These are phyloP conservation scores for Pardalotus punctatus DNA, from an alignment of 2,113 vertebrate genomes.

Conservation along the genomic window DNA sequence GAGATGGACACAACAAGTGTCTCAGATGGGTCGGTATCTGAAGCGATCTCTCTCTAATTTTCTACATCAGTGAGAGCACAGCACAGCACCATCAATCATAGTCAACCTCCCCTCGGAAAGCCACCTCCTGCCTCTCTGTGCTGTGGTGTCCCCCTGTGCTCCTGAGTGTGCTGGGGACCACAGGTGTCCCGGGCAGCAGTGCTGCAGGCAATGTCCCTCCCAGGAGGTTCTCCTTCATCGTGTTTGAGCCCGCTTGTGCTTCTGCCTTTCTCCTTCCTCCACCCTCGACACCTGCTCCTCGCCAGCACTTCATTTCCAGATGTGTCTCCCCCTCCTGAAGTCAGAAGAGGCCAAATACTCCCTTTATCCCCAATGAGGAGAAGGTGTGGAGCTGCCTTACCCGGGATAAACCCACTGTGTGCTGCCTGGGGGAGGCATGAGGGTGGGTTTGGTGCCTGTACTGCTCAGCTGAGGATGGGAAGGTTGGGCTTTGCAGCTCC, in stretches of 20 bases:
- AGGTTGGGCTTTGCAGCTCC: background rate
- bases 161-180: fast-evolving
- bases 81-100: conserved; percentile 30
- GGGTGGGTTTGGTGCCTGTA: background rate
- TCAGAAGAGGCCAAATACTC: background rate
- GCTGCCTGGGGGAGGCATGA: background rate
- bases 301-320: background rate
- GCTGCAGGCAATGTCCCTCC: background rate
- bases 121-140: background rate
- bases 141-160: background rate
- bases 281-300: background rate
- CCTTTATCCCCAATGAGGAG: background rate
- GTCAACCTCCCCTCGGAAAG: background rate
- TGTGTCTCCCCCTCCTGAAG: background rate
- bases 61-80: conserved; percentile 62
- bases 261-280: background rate
- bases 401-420: background rate
- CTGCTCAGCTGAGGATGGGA: background rate
- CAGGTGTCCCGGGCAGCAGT: background rate
- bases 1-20: conserved; percentile 14
- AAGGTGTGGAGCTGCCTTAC: background rate
- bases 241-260: background rate
- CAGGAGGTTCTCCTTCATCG: fast-evolving
- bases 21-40: background rate
- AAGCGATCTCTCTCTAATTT: conserved; percentile 52